Conservation (phyloP, 2,888 invertebrate genomes). For the Ochropacha duplaris region DNA sequence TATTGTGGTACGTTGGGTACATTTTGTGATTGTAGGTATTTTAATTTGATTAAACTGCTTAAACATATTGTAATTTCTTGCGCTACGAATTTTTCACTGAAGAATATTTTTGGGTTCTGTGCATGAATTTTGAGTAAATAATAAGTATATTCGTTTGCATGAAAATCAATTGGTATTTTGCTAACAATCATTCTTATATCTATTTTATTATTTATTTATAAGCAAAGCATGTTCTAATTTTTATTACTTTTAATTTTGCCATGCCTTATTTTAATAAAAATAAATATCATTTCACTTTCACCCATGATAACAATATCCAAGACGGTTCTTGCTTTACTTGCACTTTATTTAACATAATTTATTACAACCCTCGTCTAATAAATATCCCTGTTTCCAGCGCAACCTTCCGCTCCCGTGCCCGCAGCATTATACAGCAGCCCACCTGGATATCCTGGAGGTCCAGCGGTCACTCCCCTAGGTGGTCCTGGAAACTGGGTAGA, state of each 20-base stretch:
- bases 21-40: constrained; percentile 60
- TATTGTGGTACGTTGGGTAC: constrained; percentile 77
- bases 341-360: background rate
- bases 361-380: background rate
- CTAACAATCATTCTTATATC: too few species aligned
- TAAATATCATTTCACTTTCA: background rate
- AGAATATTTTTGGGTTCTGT: background rate
- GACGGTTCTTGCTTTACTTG: background rate
- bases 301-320: background rate
- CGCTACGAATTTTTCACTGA: constrained; percentile 19
- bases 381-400: constrained; percentile 25
- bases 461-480: constrained; percentile 24
- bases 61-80: constrained; percentile 13
- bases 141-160: background rate
- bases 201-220: too few species aligned
- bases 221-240: background rate
- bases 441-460: constrained; percentile 63
- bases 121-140: background rate
- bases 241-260: too few species aligned
- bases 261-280: background rate
- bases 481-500: constrained; percentile 83
- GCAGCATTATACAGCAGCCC: constrained; percentile 62
- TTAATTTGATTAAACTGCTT: constrained; percentile 8
- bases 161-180: too few species aligned
- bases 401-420: constrained; percentile 63